phyloP scores from a whole-genome alignment of 2,113 vertebrate species.

The Carettochelys insculpta region DNA sequence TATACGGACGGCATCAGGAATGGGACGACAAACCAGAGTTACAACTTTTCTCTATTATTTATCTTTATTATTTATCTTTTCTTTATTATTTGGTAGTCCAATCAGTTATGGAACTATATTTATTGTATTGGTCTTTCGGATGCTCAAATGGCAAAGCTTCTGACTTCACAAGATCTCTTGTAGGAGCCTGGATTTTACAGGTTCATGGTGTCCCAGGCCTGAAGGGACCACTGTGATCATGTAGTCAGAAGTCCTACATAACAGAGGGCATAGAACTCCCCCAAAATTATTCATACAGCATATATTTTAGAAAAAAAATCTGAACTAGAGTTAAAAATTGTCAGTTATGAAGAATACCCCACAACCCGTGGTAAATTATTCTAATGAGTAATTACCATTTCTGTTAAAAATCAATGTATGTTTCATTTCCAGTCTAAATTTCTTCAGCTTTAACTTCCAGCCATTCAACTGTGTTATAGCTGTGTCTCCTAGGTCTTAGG shows the following conservation, averaged over 20 bases:
- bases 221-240: neutral
- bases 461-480: neutral
- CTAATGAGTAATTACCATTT: neutral
- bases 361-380: neutral
- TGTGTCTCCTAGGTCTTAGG: too few relatives aligned
- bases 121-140: neutral
- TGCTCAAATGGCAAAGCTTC: neutral
- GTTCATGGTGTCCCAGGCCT: too few relatives aligned
- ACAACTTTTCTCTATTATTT: neutral
- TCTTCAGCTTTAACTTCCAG: neutral
- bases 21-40: neutral
- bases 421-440: neutral
- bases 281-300: neutral
- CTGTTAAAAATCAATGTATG: neutral
- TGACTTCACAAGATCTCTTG: neutral
- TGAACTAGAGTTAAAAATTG: neutral
- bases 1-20: neutral
- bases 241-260: neutral
- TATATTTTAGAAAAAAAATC: neutral
- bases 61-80: too few relatives aligned
- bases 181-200: too few relatives aligned
- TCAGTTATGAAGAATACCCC: neutral
- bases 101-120: neutral
- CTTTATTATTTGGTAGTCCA: neutral
- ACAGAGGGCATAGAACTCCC: neutral